Base-by-base conservation (phyloP, 2,113 vertebrate genomes). In the Phaethornis superciliosus region DNA sequence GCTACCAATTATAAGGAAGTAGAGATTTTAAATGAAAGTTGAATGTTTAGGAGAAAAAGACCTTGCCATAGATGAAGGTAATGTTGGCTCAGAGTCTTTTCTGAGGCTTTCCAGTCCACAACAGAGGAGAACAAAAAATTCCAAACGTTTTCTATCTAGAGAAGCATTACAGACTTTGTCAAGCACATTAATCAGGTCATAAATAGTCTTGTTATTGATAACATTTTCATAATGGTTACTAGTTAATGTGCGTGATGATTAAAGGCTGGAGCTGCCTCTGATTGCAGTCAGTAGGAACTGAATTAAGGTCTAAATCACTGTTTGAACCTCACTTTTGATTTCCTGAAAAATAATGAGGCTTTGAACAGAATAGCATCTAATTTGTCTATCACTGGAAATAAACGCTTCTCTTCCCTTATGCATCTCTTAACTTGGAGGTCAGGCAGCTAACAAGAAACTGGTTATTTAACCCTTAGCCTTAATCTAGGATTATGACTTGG, bases 271-370 rank as follows among this genome's bases (percentile, higher is more conserved):
- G 75, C 51, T 85, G 55, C 71, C 79, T 80, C 55, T 94, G 94
- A 95, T 82, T 96, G 64, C 87, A 85, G 95, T 82, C 85, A 89
- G 81, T 91, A 64, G 75, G 81, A 94, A 89, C 68, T 85, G 93
- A 95, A 93, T 95, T 91, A 88, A 87, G 72, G 52, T 84, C 80
- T 92, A 92, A 94, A 84, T 93, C 74, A 63, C 85, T 94, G 64
- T 92, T 94, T 90, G 94, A 96, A 83, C 81, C 17, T 91, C 71
- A n/a, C 64, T 93, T 77, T 86, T 94, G 88, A 95, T 96, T 95
- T 93, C 64, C 89, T 91, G 68, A 80, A 92, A 95, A 93, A 90
- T 97, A 95, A 94, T 71, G 76, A 91, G 88, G 37, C 42, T 88
- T 93, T 86, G 52, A 89, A 70, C 68, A 78, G 93, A 85, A 56